Evolutionary conservation across 2,888 invertebrate genomes (phyloP), one percentile per base, ranked within the genome.

Genomic region (Coenonympha glycerion): DNA sequence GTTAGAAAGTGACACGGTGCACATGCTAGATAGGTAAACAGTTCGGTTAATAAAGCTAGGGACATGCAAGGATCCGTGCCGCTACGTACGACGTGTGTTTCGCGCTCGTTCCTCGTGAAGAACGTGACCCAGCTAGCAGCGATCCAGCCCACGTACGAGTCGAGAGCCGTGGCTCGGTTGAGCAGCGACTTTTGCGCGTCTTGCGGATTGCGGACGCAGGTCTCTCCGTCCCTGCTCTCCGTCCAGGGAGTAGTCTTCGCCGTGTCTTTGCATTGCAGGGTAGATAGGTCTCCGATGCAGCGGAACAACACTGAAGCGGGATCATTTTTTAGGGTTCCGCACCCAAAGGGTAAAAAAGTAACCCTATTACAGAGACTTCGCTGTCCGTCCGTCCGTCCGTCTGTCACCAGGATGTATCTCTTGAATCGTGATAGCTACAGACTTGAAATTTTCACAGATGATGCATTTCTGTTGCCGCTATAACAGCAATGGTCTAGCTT

Each of bases 211-310:
- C 73, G 64, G 58, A 80, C 70, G 66, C 87, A 87, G 45, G 64
- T 70, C 24, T 74, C 63, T 78, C 65, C 49, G 65, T 58, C 34
- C 67, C 36, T 62, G 48, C 53, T 61, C 50, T 36, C 37, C 3
- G 53, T 47, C 52, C 52, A 48, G 50, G 30, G 18, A 18, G 34
- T 64, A 40, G 52, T 44, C 40, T 89, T 78, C 46, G 79, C 69
- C 49, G 63, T 84, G 46, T 65, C 64, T 62, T 72, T 70, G 71
- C 77, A 84, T 70, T 59, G 79, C 63, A 69, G 80, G 56, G 74
- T 72, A 26, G 85, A 80, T 55, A 87, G 78, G 71, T 87, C 85
- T 52, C 86, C 86, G 74, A 87, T 79, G 79, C 88, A 88, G 70
- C 87, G 85, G 64, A 66, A 77, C 71, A 88, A 71, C 71, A 87